Base-by-base conservation (phyloP, 64 coral and sea anemone genomes). In the Porites australiensis region DNA sequence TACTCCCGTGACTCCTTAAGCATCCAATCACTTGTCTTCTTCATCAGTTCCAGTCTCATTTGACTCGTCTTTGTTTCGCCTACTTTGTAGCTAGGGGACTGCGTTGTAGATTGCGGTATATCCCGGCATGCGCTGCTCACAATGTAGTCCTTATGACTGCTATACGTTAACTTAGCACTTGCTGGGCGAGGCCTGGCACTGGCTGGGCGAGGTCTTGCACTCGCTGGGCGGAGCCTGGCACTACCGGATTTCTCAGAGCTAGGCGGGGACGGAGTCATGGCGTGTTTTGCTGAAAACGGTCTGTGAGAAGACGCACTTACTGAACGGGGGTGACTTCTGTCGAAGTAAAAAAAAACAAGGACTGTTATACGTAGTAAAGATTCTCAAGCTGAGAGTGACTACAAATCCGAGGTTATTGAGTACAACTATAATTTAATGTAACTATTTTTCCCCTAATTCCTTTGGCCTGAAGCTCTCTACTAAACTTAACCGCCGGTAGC, bases 81-180 rank as follows among this genome's bases (percentile, higher is more conserved):
- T 20, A 88, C 75, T 70, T 48, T 49, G 3, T 68, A 44, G 12
- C 61, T 82, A 8, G 60, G 78, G 13, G 55, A 8, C 3, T 50
- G 59, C 6, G 74, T 43, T 15, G 74, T 47, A 76, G 64, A 77
- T 49, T 44, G 63, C 3, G 95, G 95, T 19, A 97, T 93, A 68
- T 97, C 27, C 59, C 87, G 84, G 63, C 74, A 90, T 11, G 95
- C 92, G 46, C 54, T 88, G 23, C 75, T 94, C 55, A 97, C 95
- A n/a, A 97, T 90, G 57, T 97, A 97, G 70, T 97, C 95, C 66
- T 97, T 97, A 59, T 94, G 90, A 55, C 95, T 97, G 61, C 95
- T 94, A 47, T 97, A 93, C 13, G 78, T 49, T 8, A 97, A 91
- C 48, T 62, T 75, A 7, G 75, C 74, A 94, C 95, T 90, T 22